Percentiles rank a stretch among this genome's conserved stretches.
Conservation (phyloP, 2,113 vertebrate species). For the Phyllopteryx taeniolatus region DNA sequence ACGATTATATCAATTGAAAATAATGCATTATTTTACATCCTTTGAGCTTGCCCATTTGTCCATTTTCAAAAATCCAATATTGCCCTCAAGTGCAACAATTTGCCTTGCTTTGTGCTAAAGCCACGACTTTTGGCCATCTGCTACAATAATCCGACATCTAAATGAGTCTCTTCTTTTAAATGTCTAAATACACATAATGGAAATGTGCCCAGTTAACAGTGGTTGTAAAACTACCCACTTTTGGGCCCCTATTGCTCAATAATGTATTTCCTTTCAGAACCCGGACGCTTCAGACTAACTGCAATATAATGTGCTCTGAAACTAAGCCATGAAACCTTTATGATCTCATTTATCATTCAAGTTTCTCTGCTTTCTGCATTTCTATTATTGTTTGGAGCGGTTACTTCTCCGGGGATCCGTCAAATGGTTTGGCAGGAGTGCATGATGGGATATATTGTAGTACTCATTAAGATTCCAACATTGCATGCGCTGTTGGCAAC, state of each 20-base stretch:
- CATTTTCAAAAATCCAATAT: background rate
- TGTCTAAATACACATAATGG: background rate
- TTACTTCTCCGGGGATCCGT: conserved; percentile 10
- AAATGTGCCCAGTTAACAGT: background rate
- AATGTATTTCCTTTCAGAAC: conserved; percentile 16
- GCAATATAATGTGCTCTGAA: conserved; percentile 13
- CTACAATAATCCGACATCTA: background rate
- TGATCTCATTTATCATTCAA: conserved; percentile 15
- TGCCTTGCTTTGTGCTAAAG: background rate
- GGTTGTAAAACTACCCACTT: conserved; percentile 3
- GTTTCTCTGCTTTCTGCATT: conserved; percentile 23
- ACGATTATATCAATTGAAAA: too few relatives aligned
- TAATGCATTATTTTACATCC: too few relatives aligned
- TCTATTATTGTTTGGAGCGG: conserved; percentile 8
- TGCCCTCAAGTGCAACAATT: background rate
- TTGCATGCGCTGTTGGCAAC: too few relatives aligned
- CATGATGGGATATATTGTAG: background rate
- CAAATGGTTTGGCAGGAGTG: conserved; percentile 4
- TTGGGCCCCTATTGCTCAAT: conserved; percentile 16
- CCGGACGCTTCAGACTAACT: conserved; percentile 4
- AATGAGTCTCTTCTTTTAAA: background rate
- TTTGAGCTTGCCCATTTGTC: too few relatives aligned
- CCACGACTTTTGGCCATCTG: background rate
- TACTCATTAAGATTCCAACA: background rate
- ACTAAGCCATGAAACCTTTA: conserved; percentile 4